Evolutionary conservation across 1,140 invertebrate species (phyloP), one percentile per base, ranked within the genome.

Genomic region (Teleopsis dalmanni): DNA sequence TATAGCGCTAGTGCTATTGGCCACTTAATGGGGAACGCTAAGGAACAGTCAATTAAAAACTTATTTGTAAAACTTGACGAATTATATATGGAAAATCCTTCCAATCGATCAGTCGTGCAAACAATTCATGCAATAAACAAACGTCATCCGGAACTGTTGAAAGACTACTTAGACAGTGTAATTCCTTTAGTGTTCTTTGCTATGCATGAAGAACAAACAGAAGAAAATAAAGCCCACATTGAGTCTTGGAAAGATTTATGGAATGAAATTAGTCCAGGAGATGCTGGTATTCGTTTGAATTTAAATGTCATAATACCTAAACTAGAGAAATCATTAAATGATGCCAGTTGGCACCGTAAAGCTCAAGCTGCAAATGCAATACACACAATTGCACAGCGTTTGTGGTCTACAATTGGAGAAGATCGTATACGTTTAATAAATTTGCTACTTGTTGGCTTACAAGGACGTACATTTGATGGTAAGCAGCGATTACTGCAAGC

Each of bases 241-340:
- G 81, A 86, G 56, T 71, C 85, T 19, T 95, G 89, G 86, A 83
- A 85, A 52, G 91, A 95, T 63, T 73, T 95, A 3, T 96, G 92
- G 92, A 78, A 78, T 22, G 91, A 95, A 58, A 80, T 89, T 18
- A 85, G 88, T 34, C 88, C 90, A 10, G 84, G 88, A 9, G 91
- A 93, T 73, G 79, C 78, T 27, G 89, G 87, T 21, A 82, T 95
- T 35, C 75, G 81, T 25, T 78, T 86, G 44, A 86, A 95, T 70
- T 66, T 92, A 22, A 71, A 78, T 34, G 79, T 83, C 41, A 87
- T 95, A 36, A 81, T 85, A 25, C 71, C 75, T 23, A 79, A 86
- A 36, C 74, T 91, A 13, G 80, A 84, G 37, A 70, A 71, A 1
- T 80, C 83, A 1, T 73, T 94, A 2, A 79, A 85, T 47, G 90